Evolutionary conservation across 1,140 invertebrate genomes (phyloP).

Genomic region (Aphaenogaster ashmeadi): DNA sequence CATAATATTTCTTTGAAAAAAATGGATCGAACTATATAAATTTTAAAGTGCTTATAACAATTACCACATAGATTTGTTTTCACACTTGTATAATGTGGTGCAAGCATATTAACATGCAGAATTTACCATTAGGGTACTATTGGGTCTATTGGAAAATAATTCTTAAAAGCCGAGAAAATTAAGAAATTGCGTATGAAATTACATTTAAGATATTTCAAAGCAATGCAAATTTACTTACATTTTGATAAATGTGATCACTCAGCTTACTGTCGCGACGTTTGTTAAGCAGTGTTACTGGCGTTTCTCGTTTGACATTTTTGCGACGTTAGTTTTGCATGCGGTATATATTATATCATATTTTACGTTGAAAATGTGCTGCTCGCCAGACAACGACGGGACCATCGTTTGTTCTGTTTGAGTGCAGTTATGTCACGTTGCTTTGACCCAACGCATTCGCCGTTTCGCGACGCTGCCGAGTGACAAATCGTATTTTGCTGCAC

Average conservation of each 20-base stretch:
- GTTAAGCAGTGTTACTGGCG: neutral
- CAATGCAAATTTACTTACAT: neutral
- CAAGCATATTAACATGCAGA: neutral
- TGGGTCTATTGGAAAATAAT: neutral
- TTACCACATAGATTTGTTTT: neutral
- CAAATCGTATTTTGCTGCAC: neutral
- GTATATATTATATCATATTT: slow-evolving; percentile 27
- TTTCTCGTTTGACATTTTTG: neutral
- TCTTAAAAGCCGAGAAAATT: neutral
- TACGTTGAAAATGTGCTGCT: neutral
- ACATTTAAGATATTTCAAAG: neutral
- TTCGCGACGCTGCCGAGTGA: neutral
- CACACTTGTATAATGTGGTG: neutral
- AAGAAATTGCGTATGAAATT: neutral
- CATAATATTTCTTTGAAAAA: neutral
- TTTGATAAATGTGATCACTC: neutral
- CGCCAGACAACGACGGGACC: neutral
- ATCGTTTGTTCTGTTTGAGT: neutral
- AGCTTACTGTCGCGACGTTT: neutral
- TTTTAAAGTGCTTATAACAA: neutral
- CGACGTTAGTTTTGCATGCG: neutral
- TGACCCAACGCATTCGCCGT: neutral
- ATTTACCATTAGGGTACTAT: neutral
- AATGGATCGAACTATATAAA: neutral
- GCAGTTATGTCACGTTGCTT: neutral